Conservation (phyloP, 2,113 vertebrate genomes). For the Orientallactaga bullata region DNA sequence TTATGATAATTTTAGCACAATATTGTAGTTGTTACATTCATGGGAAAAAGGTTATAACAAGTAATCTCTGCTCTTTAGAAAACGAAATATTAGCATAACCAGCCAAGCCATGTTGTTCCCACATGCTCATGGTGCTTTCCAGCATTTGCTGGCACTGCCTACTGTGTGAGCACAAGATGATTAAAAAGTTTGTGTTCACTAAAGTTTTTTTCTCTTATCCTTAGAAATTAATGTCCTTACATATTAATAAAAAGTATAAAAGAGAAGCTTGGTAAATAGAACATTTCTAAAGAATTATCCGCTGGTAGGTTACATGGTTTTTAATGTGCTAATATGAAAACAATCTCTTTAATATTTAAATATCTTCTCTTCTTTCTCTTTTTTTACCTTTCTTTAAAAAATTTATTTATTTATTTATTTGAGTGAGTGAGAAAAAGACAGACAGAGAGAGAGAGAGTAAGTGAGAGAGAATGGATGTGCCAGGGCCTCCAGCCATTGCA, state of each 20-base stretch:
- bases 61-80: slow-evolving; percentile 10
- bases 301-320: not conserved
- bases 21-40: slow-evolving; percentile 24
- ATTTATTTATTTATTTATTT: too few species aligned
- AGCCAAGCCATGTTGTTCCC: slow-evolving; percentile 13
- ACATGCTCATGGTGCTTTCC: slow-evolving; percentile 19
- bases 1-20: slow-evolving; percentile 8
- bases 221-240: not conserved
- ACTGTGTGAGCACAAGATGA: not conserved
- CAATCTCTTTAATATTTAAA: not conserved
- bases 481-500: too few species aligned
- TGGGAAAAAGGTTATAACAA: slow-evolving; percentile 9
- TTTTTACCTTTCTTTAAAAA: not conserved
- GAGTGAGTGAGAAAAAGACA: too few species aligned
- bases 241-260: not conserved
- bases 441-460: too few species aligned
- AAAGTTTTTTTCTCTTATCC: not conserved
- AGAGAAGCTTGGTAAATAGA: not conserved
- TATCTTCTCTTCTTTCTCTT: not conserved
- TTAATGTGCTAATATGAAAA: slow-evolving; percentile 39
- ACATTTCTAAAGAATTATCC: not conserved
- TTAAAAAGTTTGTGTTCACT: not conserved
- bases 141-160: not conserved
- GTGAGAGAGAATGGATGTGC: too few species aligned
- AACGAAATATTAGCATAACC: not conserved